Conservation (phyloP, 1,140 invertebrate genomes). For the Zophobas atratus region DNA sequence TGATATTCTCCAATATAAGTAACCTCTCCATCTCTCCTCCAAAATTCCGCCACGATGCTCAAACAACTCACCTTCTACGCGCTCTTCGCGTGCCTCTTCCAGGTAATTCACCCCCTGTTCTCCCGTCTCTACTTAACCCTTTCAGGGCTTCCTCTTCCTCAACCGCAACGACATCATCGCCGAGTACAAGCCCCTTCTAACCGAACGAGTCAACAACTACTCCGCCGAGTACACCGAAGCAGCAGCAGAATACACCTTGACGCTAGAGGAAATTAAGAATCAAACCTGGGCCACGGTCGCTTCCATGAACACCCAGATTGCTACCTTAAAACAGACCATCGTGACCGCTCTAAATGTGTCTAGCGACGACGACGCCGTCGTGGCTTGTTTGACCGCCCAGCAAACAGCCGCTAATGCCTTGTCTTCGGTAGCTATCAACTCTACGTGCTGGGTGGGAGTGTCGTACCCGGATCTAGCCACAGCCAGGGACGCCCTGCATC, state of each 20-base stretch:
- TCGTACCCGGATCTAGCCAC: background rate
- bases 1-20: too few relatives aligned
- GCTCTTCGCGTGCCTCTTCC: background rate
- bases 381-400: background rate
- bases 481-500: background rate
- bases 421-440: background rate
- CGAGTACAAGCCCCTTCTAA: slow-evolving; percentile 4
- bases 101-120: background rate
- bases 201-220: background rate
- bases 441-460: background rate
- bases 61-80: background rate
- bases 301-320: background rate
- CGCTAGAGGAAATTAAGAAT: background rate
- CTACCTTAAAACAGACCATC: too few relatives aligned
- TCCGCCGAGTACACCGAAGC: background rate
- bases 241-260: background rate
- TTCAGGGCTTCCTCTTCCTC: background rate
- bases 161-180: slow-evolving; percentile 3
- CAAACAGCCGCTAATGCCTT: background rate
- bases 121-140: too few relatives aligned
- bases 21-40: too few relatives aligned
- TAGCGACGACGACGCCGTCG: background rate
- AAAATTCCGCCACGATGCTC: background rate
- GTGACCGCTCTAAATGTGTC: background rate
- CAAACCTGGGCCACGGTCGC: background rate